Percentiles rank a stretch among this genome's conserved stretches.
phyloP scores from a whole-genome alignment of 2,888 invertebrate species.

The Athetis lepigone region DNA sequence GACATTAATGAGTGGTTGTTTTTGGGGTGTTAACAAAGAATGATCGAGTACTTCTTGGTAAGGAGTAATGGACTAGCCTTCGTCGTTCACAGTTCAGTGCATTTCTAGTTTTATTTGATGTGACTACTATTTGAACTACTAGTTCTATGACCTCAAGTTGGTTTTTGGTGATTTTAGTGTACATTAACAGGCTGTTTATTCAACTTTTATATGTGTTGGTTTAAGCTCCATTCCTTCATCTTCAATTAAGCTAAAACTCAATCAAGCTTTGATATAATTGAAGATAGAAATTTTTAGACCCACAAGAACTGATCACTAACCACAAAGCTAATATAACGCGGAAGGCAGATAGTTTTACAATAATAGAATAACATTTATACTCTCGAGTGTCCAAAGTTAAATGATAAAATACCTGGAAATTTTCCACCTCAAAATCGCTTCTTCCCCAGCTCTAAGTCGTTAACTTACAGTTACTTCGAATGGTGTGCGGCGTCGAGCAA shows the following conservation, averaged over 20 bases:
- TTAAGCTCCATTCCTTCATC: not conserved
- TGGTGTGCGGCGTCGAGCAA: conserved; percentile 74
- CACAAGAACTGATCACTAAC: no score
- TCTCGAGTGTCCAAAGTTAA: not conserved
- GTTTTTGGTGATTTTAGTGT: not conserved
- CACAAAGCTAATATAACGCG: no score
- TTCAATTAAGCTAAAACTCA: no score
- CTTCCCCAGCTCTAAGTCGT: conserved; percentile 45
- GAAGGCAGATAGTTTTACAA: no score
- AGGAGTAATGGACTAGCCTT: not conserved
- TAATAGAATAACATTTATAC: no score
- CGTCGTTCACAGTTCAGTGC: conserved; percentile 8
- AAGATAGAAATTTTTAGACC: no score
- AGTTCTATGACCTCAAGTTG: not conserved
- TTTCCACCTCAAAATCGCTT: conserved; percentile 21
- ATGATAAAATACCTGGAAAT: not conserved
- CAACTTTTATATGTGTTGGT: not conserved
- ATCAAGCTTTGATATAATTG: no score
- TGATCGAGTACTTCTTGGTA: not conserved
- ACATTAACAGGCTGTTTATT: not conserved
- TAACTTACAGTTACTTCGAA: conserved; percentile 59
- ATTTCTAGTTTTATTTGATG: conserved; percentile 4
- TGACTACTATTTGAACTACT: conserved; percentile 4
- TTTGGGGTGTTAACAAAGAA: conserved; percentile 16
- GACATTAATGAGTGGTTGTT: conserved; percentile 22